Evolutionary conservation across 23 tunicate genomes (phyloP), one percentile per base, ranked within the genome.

Genomic region (Halocynthia aurantium): DNA sequence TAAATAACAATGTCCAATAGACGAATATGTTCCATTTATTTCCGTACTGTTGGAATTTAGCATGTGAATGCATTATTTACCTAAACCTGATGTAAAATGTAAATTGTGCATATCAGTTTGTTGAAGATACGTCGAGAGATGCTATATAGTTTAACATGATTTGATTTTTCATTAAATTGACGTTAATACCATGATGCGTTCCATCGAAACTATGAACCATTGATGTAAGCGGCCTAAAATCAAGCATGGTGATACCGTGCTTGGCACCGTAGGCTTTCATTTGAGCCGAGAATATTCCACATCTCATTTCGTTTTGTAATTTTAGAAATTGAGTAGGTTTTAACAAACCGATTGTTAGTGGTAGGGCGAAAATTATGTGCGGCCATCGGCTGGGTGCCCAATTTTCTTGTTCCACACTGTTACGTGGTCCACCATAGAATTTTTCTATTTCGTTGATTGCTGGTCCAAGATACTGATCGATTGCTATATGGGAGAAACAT

Each of bases 141-240:
- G 78, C 78, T 13, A 77, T 77, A 49, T 5, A 62, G 44, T 77
- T 77, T 7, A 69, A 53, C 15, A 77, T 21, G 7, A 77, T 40
- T 11, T 61, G 66, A 61, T 77, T 77, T 62, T 77, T 77, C 81
- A 77, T 77, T 61, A 55, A 21, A 77, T 77, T 77, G 8, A 77
- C 81, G 8, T 54, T 72, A 19, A 77, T 8, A 8, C 71, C 71
- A 61, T 77, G 53, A 62, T 77, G 81, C 0, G 71, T 77, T 5
- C 81, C 81, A 61, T 77, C 81, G 18, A 77, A 77, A 62, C 81
- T 77, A 18, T 61, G 71, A 8, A 77, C 71, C 7, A 62, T 8
- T 62, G 51, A 61, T n/a, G 81, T 21, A 10, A 77, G 53, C 50
- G 71, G 52, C 8, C 71, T 71, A 77, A 77, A 60, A 61, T 77